Evolutionary conservation across 1,140 invertebrate species (phyloP), one percentile per base, ranked within the genome.

Genomic region (Nephila pilipes): DNA sequence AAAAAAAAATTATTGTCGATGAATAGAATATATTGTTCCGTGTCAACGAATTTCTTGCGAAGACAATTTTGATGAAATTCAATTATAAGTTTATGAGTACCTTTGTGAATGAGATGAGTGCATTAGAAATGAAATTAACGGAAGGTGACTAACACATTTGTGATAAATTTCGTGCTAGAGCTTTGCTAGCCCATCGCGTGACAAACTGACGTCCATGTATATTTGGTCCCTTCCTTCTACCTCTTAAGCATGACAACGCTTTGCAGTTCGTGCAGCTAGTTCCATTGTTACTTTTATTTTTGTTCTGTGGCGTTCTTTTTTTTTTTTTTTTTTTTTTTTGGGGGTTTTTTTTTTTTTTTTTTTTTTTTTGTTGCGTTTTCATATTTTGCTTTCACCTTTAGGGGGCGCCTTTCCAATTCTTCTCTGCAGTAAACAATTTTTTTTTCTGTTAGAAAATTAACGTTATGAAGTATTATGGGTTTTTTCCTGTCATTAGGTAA

Each of bases 241-340:
- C 69, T 32, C 69, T 75, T 75, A 75, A 75, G 69, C 29, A 75
- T 75, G 25, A 36, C 29, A 75, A 75, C 29, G 69, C 29, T 75
- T n/a, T 5, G 32, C 69, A 36, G 29, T 75, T 32, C 69, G 69
- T 75, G 25, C 69, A 18, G 18, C 14, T 6, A 75, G 29, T 1
- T 36, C n/a, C 12, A 65, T 65, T 65, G 69, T 75, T 75, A 36
- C 32, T 36, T 36, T 32, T 32, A 25, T 75, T 36, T 36, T 75
- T 16, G 10, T 25, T 46, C 6, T 46, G 12, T 10, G 32, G 29
- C 12, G 29, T 32, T 10, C 25, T 75, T 75, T 29, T 32, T 16
- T 32, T 75, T 18, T 32, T 22, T 25, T 65, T 75, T 75, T 29
- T 32, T 16, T 32, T 75, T 18, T 32, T 22, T 25, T 16, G 63